These are phyloP conservation scores for Sebastes steindachneri DNA, from an alignment of 2,797 vertebrate genomes.

Conservation along the genomic window DNA sequence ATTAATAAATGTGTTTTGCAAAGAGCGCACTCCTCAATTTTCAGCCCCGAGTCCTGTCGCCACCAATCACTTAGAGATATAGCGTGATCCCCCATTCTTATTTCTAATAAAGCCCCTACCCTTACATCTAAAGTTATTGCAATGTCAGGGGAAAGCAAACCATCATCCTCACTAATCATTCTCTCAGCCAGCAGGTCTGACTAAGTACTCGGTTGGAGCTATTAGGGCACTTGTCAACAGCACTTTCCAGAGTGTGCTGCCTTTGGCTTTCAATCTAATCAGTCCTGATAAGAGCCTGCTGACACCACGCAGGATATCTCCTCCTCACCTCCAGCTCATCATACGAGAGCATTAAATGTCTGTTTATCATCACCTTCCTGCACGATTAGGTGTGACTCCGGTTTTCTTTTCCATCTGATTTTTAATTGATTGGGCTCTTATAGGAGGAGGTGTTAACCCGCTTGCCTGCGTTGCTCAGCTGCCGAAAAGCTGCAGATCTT, in stretches of 20 bases:
- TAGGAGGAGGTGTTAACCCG: slow-evolving; percentile 32
- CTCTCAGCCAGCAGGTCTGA: slow-evolving; percentile 59
- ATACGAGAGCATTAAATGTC: slow-evolving; percentile 33
- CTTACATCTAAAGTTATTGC: slow-evolving; percentile 50
- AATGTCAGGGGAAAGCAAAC: slow-evolving; percentile 57
- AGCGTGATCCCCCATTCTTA: slow-evolving; percentile 23
- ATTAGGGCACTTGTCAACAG: slow-evolving; percentile 77
- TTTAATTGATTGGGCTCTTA: slow-evolving; percentile 60
- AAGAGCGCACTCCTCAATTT: slow-evolving; percentile 42
- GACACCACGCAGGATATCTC: slow-evolving; percentile 36
- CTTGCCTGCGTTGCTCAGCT: slow-evolving; percentile 1
- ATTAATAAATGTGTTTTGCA: slow-evolving; percentile 58
- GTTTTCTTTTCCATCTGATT: slow-evolving; percentile 28
- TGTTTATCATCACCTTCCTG: slow-evolving; percentile 53
- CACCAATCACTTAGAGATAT: slow-evolving; percentile 40
- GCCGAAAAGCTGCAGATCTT: slow-evolving; percentile 42
- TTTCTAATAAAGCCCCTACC: slow-evolving; percentile 42
- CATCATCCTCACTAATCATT: slow-evolving; percentile 67
- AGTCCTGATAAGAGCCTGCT: slow-evolving; percentile 48
- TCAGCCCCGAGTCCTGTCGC: slow-evolving; percentile 18
- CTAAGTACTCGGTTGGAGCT: slow-evolving; percentile 62
- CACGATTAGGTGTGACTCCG: slow-evolving; percentile 37
- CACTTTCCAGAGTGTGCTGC: slow-evolving; percentile 63
- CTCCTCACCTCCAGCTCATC: slow-evolving; percentile 58
- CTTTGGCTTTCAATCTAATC: slow-evolving; percentile 71